Evolutionary conservation across 2,797 vertebrate genomes (phyloP).

Genomic region (Setipinna tenuifilis): DNA sequence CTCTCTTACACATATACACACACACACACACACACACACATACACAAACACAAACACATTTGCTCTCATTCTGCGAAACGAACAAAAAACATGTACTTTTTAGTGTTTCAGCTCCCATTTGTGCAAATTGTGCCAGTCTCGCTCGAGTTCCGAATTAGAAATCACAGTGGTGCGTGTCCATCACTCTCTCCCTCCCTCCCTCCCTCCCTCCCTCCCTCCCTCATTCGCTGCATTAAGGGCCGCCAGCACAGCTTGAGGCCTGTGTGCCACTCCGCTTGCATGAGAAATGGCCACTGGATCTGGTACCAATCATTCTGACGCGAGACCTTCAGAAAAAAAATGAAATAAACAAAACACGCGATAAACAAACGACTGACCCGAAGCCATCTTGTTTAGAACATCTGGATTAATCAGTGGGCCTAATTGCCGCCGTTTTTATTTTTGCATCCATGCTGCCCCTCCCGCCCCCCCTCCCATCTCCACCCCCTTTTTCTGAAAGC

Average conservation of each 20-base stretch:
- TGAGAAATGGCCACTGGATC: slow-evolving; percentile 24
- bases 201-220: not conserved
- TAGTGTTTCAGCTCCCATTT: no score
- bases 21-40: not conserved
- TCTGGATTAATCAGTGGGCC: slow-evolving; percentile 21
- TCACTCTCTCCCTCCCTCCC: no score
- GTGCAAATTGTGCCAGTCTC: no score
- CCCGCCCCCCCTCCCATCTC: not conserved
- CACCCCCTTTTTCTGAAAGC: not conserved
- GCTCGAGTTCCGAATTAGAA: no score
- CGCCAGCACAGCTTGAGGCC: slow-evolving; percentile 21
- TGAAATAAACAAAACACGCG: not conserved
- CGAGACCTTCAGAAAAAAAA: not conserved
- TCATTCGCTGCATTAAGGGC: not conserved
- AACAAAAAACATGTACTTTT: no score
- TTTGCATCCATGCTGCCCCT: slow-evolving; percentile 12
- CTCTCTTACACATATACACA: no score
- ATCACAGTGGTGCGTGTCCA: no score
- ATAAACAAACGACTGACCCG: slow-evolving; percentile 19
- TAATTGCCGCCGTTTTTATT: not conserved
- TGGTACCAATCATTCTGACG: slow-evolving; percentile 7
- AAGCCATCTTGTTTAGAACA: slow-evolving; percentile 27
- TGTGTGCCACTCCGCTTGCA: not conserved
- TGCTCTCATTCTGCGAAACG: no score
- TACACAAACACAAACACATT: not conserved